Evolutionary conservation across 2,797 vertebrate genomes (phyloP), one percentile per base, ranked within the genome.

Genomic region (Malurus splendens): DNA sequence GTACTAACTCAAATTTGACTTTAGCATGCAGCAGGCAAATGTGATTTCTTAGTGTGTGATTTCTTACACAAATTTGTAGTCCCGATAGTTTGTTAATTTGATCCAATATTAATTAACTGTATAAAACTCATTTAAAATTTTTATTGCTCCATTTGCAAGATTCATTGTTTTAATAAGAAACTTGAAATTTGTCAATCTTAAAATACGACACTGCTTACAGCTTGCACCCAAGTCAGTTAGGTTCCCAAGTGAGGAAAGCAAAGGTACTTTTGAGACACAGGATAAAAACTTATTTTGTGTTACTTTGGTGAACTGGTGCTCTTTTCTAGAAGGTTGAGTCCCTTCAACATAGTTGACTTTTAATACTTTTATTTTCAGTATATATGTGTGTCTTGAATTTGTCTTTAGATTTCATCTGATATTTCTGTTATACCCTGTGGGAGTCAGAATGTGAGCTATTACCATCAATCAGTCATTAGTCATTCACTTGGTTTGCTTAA

Each of bases 321-420:
- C 41, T 60, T 71, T 77, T 77, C 55, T 61, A 51, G 59, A 68
- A 74, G 55, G n/a, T 15, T 33, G 25, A 70, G 42, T 71, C 52
- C 9, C 42, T 36, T 36, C 36, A 36, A 41, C 14, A 11, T 70
- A 45, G 47, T 80, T 87, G 44, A 68, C 52, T 60, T 64, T n/a
- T 65, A 79, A 72, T 59, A 48, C 44, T 90, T 87, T 76, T 75
- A 76, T 87, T 76, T 96, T 90, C 78, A 83, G 23, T 86, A 14
- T 62, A 27, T 78, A 67, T 93, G 30, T 85, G 76, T 85, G 57
- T 87, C 87, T 59, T 50, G 15, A 59, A 18, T 61, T 65, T 74
- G 55, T 87, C 62, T 68, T 70, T 76, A 83, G 39, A 70, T 73
- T 85, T 86, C 65, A 62, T 81, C 60, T 71, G 76, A 22, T 81